These are phyloP conservation scores for Drosophila lini DNA, from an alignment of 1,140 invertebrate genomes.

Conservation along the genomic window DNA sequence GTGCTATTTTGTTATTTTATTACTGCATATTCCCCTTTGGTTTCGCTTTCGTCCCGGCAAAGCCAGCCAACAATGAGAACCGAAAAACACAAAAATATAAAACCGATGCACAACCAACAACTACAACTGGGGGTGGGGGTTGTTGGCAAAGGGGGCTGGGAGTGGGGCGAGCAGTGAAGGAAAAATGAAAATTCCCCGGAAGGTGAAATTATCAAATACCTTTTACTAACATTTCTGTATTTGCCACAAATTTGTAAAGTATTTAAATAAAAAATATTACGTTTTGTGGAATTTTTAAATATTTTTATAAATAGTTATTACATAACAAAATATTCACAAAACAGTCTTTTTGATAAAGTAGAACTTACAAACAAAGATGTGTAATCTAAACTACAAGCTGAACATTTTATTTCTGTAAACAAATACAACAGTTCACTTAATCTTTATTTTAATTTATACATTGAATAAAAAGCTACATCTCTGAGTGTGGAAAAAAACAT, in stretches of 20 bases:
- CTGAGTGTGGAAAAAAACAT: background rate
- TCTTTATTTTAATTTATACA: background rate
- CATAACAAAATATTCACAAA: background rate
- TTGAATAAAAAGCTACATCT: background rate
- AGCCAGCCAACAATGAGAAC: slow-evolving; percentile 69
- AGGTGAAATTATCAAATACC: slow-evolving; percentile 21
- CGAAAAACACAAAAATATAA: slow-evolving; percentile 42
- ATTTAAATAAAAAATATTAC: background rate
- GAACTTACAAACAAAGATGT: background rate
- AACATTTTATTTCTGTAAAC: background rate
- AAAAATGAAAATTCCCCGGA: slow-evolving; percentile 8
- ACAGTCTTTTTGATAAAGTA: background rate
- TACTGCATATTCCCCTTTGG: slow-evolving; percentile 64
- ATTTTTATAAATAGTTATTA: background rate
- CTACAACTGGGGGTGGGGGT: background rate
- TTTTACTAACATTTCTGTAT: background rate
- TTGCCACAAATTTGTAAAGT: background rate
- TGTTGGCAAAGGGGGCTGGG: background rate
- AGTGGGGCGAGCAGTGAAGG: background rate
- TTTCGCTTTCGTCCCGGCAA: slow-evolving; percentile 64
- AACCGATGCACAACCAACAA: slow-evolving; percentile 46
- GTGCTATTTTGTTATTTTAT: slow-evolving; percentile 79
- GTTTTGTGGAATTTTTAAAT: background rate
- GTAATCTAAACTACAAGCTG: background rate
- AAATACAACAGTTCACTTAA: background rate